Base-by-base conservation (phyloP, 2,888 invertebrate genomes). In the Amiota communis region DNA sequence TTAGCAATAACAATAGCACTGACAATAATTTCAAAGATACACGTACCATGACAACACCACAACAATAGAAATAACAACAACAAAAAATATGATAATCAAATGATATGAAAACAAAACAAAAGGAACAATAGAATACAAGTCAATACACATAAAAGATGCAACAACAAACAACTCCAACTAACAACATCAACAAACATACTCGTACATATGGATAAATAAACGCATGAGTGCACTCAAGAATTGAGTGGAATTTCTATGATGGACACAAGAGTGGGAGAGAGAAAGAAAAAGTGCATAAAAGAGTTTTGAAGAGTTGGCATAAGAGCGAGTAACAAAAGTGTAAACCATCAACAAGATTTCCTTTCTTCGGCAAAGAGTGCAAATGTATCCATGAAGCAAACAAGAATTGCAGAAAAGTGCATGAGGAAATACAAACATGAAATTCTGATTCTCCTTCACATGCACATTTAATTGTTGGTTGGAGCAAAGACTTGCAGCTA, bases 161-260 rank as follows among this genome's bases (percentile, higher is more conserved):
- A 17, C 17, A 15, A 20, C 17, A 59, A 17, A 59, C 17, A 17
- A 23, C 23, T 23, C 23, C 23, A 23, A 23, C 23, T 23, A 23
- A 23, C 23, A 23, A 23, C 23, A 23, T 23, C 23, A 23, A 23
- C 23, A 23, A 23, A 23, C 23, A 23, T 3, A 23, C 23, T 23
- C 3, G n/a, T n/a, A n/a, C n/a, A n/a, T n/a, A n/a, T n/a, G n/a
- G 11, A 57, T 20, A 57, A 57, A 59, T 20, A 59, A 83, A 80
- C 78, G 82, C 81, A 82, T 74, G 80, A 76, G 76, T 81, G 77
- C 80, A 78, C 36, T 70, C 72, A 77, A 74, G 72, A 79, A 80
- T 74, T 76, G 69, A 71, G 75, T 36, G 36, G 36, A 36, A 36
- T 6, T 36, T 36, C 36, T 36, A 36, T 36, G 6, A 6, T 36